A percentile compares a stretch with the other conserved stretches of the same genome.
Evolutionary conservation across 2,888 invertebrate genomes (phyloP).

Genomic region (Neelides folsomi): DNA sequence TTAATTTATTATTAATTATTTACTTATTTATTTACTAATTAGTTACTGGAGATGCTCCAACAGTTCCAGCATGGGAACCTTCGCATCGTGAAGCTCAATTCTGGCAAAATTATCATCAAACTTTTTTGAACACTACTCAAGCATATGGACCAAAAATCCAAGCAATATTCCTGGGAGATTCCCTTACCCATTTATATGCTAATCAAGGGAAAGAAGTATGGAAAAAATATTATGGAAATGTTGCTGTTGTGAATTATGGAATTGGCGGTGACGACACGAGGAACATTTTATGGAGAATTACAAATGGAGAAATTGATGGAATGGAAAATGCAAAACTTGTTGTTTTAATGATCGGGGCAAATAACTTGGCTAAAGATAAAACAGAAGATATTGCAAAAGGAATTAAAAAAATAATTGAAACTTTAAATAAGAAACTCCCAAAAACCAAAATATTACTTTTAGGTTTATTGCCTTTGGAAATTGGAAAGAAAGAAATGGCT

Average conservation of each 20-base stretch:
- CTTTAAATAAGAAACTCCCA: not conserved
- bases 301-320: not conserved
- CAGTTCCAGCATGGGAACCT: too few species aligned
- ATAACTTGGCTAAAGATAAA: not conserved
- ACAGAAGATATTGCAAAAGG: not conserved
- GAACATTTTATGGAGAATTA: constrained; percentile 13
- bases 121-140: too few species aligned
- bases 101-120: too few species aligned
- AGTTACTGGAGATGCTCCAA: too few species aligned
- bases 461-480: constrained; percentile 12
- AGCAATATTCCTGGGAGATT: constrained; percentile 1
- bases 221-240: not conserved
- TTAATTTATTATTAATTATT: too few species aligned
- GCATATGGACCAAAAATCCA: too few species aligned
- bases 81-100: too few species aligned
- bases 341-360: too few species aligned
- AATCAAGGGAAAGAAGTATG: constrained; percentile 1
- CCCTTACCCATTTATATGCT: not conserved
- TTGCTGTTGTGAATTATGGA: not conserved
- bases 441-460: constrained; percentile 16
- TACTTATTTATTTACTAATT: too few species aligned
- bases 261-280: constrained; percentile 2
- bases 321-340: too few species aligned
- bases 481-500: too few species aligned
- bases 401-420: constrained; percentile 3